Evolutionary conservation across 2,888 invertebrate species (phyloP).

Genomic region (Venusia cambrica): DNA sequence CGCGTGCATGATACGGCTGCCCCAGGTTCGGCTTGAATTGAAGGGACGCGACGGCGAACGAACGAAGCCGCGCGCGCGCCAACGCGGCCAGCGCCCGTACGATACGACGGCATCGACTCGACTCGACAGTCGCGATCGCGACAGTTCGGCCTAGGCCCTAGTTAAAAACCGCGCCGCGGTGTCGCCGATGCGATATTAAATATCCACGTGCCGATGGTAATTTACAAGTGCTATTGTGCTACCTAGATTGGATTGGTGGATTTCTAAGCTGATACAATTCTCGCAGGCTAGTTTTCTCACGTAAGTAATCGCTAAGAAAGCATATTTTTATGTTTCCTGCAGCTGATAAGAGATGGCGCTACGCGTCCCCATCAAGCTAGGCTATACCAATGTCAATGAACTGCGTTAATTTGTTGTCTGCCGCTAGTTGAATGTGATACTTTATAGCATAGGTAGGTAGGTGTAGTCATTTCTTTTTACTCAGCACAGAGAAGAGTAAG

Average conservation of each 20-base stretch:
- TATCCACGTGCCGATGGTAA: conserved; percentile 40
- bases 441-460: conserved; percentile 37
- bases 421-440: conserved; percentile 28
- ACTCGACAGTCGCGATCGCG: too few species aligned
- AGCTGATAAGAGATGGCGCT: conserved; percentile 67
- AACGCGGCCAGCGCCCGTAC: conserved; percentile 32
- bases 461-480: conserved; percentile 41
- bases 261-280: conserved; percentile 41
- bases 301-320: conserved; percentile 56
- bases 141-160: conserved; percentile 72
- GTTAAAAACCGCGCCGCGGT: conserved; percentile 57
- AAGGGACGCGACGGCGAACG: conserved; percentile 60
- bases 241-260: conserved; percentile 48
- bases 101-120: too few species aligned
- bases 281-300: conserved; percentile 48
- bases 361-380: conserved; percentile 43
- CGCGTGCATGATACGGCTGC: conserved; percentile 46
- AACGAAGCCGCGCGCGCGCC: too few species aligned
- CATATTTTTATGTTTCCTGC: conserved; percentile 39
- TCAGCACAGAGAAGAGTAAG: too few species aligned
- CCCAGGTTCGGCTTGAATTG: conserved; percentile 61
- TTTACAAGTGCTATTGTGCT: conserved; percentile 52
- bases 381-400: conserved; percentile 68
- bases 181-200: conserved; percentile 48
- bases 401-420: conserved; percentile 45